Conservation (phyloP, 2,797 vertebrate genomes). For the Parambassis ranga region DNA sequence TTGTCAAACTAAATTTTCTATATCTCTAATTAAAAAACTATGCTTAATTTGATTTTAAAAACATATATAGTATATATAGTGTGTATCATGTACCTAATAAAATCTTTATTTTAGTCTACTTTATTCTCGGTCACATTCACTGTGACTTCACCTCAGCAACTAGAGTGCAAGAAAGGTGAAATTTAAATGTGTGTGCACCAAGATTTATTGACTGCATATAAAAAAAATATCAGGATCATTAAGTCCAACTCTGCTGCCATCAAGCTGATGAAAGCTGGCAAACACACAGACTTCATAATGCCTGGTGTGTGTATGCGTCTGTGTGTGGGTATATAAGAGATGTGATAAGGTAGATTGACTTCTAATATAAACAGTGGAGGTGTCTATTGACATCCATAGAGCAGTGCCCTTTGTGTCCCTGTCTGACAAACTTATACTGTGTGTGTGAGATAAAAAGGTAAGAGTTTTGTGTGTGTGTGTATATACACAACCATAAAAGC, state of each 20-base stretch:
- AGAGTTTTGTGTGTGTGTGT: background rate
- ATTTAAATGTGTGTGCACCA: constrained; percentile 64
- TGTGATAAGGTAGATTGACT: constrained; percentile 80
- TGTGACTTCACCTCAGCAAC: constrained; percentile 45
- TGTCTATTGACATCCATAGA: constrained; percentile 69
- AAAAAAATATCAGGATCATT: constrained; percentile 80
- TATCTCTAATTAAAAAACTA: no score
- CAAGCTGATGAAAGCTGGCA: constrained; percentile 80
- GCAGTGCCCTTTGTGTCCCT: constrained; percentile 71
- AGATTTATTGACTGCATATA: constrained; percentile 80
- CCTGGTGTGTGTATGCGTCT: constrained; percentile 18
- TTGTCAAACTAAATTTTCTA: no score
- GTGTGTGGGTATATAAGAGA: constrained; percentile 53
- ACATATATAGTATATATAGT: no score
- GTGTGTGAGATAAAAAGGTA: background rate
- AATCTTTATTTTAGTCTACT: background rate
- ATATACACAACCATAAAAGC: background rate
- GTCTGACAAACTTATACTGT: constrained; percentile 51
- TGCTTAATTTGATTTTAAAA: no score
- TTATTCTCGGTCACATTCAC: background rate
- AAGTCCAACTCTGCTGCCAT: constrained; percentile 78
- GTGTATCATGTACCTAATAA: no score
- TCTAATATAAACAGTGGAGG: constrained; percentile 71
- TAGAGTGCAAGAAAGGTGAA: constrained; percentile 71
- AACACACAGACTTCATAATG: constrained; percentile 68